Evolutionary conservation across 2,888 invertebrate species (phyloP), one percentile per base, ranked within the genome.

Genomic region (Apamea monoglypha): DNA sequence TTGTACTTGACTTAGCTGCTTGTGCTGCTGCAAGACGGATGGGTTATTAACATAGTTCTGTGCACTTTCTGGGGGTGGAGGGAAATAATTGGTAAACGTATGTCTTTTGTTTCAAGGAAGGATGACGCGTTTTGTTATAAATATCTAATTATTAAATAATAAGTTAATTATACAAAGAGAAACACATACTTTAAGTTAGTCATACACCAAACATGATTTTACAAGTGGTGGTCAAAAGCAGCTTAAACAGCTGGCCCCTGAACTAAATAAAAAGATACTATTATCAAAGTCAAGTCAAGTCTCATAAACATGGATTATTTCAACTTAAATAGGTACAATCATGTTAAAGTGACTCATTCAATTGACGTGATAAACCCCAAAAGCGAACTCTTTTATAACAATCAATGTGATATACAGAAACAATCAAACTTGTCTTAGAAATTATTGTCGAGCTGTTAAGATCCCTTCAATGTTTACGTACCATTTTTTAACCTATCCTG

Each of bases 1-100:
- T 66, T 59, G 36, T 36, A 56, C 76, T 84, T 76, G 85, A 87
- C 69, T 76, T 63, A 75, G 85, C 68, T 56, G 69, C 14, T 14
- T 32, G 69, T n/a, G 36, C 59, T 56, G 85, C 40, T 75, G 36
- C 36, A 36, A 81, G 71, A 76, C 50, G 40, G 29, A 72, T 76
- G 70, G 44, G 40, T 67, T 85, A 73, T 72, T 69, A 73, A 77
- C 59, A 47, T 75, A 67, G 71, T 74, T 47, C 16, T 59, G 69
- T 66, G 36, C 3, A 16, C 10, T 36, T 25, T 18, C 16, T 16
- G 32, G 16, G 2, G 18, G 2, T 16, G 2, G 7, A 29, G 16
- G 12, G 21, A 47, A 71, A 61, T 2, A 25, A 47, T 14, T 71
- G n/a, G 18, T 36, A 21, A 32, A n/a, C 18, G 6, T 18, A 32